Conservation (phyloP, 1,140 invertebrate species). For the Coptotermes formosanus region DNA sequence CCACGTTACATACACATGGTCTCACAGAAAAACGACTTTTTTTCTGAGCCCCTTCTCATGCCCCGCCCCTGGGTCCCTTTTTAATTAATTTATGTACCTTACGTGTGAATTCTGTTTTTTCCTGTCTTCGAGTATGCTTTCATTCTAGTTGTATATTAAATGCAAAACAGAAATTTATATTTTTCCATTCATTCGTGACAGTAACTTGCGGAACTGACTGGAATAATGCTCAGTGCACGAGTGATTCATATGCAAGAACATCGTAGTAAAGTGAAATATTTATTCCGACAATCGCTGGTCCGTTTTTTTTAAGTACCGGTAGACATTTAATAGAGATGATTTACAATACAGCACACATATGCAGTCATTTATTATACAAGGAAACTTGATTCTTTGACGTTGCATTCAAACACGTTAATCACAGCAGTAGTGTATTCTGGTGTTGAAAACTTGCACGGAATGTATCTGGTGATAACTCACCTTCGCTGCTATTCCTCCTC, state of each 20-base stretch:
- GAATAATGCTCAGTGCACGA: background rate
- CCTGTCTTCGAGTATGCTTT: too few species aligned
- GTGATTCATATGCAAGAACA: background rate
- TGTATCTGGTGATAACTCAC: background rate
- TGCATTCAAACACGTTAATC: background rate
- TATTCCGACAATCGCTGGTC: background rate
- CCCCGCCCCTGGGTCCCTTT: too few species aligned
- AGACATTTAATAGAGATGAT: background rate
- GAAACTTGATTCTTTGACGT: background rate
- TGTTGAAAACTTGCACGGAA: background rate
- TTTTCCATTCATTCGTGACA: background rate
- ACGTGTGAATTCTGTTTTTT: too few species aligned
- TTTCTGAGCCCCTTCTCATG: too few species aligned
- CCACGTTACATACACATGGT: too few species aligned
- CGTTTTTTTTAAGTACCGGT: background rate
- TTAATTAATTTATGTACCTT: too few species aligned
- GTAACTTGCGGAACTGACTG: background rate
- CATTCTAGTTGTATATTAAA: background rate
- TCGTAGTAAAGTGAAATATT: background rate
- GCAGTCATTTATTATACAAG: background rate
- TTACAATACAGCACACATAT: background rate
- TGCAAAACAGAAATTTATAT: background rate
- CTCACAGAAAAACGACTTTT: too few species aligned
- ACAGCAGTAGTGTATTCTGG: background rate
- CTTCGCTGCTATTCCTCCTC: background rate